phyloP scores from a whole-genome alignment of 2,888 invertebrate genomes.

The Nephrotoma flavescens region DNA sequence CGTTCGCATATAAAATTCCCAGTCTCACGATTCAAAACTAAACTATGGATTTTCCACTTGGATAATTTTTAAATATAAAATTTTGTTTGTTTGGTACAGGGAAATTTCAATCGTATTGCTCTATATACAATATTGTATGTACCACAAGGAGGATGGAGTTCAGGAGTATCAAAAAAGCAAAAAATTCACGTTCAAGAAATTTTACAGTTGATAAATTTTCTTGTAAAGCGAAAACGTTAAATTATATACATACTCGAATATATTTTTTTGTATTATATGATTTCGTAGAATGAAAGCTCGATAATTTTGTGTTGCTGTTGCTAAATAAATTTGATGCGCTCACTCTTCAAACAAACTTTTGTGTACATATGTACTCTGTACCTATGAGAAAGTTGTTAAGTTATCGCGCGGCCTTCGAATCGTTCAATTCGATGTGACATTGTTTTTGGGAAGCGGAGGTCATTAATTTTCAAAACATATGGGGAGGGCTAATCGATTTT shows the following conservation, averaged over 20 bases:
- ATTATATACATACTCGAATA: background rate
- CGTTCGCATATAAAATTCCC: background rate
- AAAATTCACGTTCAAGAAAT: background rate
- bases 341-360: background rate
- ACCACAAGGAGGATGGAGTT: background rate
- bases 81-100: background rate
- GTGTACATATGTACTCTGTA: background rate
- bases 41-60: background rate
- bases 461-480: background rate
- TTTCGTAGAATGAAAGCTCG: background rate
- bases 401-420: background rate
- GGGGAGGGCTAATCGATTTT: background rate
- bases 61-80: background rate
- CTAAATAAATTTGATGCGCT: background rate
- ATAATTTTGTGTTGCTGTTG: background rate
- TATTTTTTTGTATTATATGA: background rate
- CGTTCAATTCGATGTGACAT: background rate
- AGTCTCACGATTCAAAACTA: background rate
- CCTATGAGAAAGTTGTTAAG: background rate
- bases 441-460: background rate
- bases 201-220: background rate
- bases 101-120: background rate
- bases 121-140: too few species aligned
- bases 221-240: background rate
- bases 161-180: background rate